Evolutionary conservation across 2,113 vertebrate species (phyloP), one percentile per base, ranked within the genome.

Genomic region (Miniopterus natalensis): DNA sequence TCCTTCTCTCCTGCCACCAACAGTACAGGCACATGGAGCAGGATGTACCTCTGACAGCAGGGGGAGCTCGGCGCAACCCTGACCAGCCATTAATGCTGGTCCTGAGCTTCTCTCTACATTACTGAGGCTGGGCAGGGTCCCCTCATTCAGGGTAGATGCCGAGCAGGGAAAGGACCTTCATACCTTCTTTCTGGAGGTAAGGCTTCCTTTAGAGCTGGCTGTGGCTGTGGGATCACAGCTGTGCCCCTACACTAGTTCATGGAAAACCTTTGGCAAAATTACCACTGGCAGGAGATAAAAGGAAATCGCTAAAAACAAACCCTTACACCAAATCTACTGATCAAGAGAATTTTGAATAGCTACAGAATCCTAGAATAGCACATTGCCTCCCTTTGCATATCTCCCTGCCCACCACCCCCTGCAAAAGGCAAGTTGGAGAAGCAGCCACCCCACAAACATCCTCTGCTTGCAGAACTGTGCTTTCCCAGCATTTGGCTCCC

Each of bases 241-340:
- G 27, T 87, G 57, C 47, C 59, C 80, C 13, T 47, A 47, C 0
- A 2, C 61, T 65, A 71, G 73, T 90, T 95, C 63, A 79, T 68
- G 77, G 63, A 84, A 97, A 97, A 88, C 66, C 74, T 96, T 92
- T 63, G 90, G 63, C 66, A 96, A 92, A 97, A 96, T 90, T 68
- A 88, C 57, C 78, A 47, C 77, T 90, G 68, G 68, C 51, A 88
- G 36, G 57, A 95, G 65, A 93, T 79, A 77, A 80, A 89, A 92
- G 74, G 68, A 93, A 95, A 83, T 84, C 29, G 84, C 59, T 75
- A 81, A 93, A 96, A 95, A 59, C 77, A 94, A 90, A 84, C 66
- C 53, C 55, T 84, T 84, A 75, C 8, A 49, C 53, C 75, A 71
- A 90, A 93, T 70, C 42, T 92, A 92, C 92, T 70, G 53, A 89